These are phyloP conservation scores for Phyllostomus hastatus DNA, from an alignment of 2,113 vertebrate genomes.

Conservation along the genomic window DNA sequence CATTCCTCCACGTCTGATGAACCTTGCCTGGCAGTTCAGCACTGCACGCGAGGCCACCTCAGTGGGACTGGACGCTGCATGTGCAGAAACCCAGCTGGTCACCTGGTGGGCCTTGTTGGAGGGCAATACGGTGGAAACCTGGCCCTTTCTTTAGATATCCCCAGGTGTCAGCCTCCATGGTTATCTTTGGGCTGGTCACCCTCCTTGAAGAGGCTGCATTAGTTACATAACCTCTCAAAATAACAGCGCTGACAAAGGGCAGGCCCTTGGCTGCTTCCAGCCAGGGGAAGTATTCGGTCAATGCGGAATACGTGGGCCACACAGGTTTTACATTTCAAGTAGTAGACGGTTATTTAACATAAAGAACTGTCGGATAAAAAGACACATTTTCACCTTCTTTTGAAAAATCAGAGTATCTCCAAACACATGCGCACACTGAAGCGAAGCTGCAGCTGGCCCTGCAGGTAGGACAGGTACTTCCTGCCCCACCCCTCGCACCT, in stretches of 20 bases:
- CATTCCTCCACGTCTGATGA: background rate
- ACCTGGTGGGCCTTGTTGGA: background rate
- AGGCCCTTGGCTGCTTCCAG: background rate
- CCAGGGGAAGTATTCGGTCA: background rate
- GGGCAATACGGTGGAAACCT: accelerated
- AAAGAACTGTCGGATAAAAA: background rate
- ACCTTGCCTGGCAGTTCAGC: background rate
- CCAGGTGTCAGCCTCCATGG: background rate
- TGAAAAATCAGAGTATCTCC: background rate
- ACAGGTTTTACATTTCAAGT: background rate
- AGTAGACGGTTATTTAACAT: background rate
- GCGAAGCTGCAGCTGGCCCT: too few relatives aligned
- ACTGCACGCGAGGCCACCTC: background rate
- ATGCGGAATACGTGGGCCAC: background rate
- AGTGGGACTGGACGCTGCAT: background rate
- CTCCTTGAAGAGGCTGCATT: background rate
- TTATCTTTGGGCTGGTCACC: background rate
- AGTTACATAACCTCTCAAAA: background rate
- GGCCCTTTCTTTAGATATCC: background rate
- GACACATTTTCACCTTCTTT: background rate
- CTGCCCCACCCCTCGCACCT: background rate
- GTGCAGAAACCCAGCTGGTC: background rate
- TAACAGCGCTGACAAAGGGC: background rate
- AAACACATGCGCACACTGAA: background rate
- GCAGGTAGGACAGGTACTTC: accelerated